phyloP scores from a whole-genome alignment of 2,888 invertebrate species.

The Galerucella pusilla region DNA sequence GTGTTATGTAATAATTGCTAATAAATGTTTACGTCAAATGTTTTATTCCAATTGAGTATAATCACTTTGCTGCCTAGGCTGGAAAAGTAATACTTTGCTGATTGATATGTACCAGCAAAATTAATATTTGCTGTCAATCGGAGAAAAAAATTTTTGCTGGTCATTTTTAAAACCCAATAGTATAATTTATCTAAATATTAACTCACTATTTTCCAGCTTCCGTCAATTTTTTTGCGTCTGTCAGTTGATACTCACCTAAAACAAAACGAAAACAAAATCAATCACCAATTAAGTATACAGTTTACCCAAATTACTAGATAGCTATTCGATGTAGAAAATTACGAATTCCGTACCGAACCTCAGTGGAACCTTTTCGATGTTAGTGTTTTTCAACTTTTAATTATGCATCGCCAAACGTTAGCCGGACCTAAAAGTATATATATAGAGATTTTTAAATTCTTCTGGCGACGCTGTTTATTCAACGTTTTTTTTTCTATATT shows the following conservation, averaged over 20 bases:
- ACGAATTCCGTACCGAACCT: constrained; percentile 21
- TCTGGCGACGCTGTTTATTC: constrained; percentile 11
- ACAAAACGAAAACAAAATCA: constrained; percentile 23
- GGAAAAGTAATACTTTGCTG: too few relatives aligned
- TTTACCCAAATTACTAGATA: constrained; percentile 27
- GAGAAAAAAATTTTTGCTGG: too few relatives aligned
- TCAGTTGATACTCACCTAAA: constrained; percentile 32
- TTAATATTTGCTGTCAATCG: too few relatives aligned
- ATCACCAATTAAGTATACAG: constrained; percentile 25
- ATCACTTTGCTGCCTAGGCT: too few relatives aligned
- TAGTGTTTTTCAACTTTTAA: constrained; percentile 20
- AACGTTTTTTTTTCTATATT: not conserved
- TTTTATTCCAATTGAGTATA: too few relatives aligned
- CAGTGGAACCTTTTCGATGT: constrained; percentile 2
- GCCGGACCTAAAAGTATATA: constrained; percentile 15
- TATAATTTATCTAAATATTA: not conserved
- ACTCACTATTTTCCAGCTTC: not conserved
- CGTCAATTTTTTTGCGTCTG: constrained; percentile 11
- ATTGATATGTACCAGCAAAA: too few relatives aligned
- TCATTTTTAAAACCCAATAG: too few relatives aligned
- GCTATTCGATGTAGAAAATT: constrained; percentile 34
- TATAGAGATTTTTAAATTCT: constrained; percentile 32
- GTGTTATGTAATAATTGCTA: too few relatives aligned
- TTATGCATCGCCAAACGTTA: constrained; percentile 12
- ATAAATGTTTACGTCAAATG: too few relatives aligned